Evolutionary conservation across 2,113 vertebrate genomes (phyloP), one percentile per base, ranked within the genome.

Genomic region (Psophia crepitans): DNA sequence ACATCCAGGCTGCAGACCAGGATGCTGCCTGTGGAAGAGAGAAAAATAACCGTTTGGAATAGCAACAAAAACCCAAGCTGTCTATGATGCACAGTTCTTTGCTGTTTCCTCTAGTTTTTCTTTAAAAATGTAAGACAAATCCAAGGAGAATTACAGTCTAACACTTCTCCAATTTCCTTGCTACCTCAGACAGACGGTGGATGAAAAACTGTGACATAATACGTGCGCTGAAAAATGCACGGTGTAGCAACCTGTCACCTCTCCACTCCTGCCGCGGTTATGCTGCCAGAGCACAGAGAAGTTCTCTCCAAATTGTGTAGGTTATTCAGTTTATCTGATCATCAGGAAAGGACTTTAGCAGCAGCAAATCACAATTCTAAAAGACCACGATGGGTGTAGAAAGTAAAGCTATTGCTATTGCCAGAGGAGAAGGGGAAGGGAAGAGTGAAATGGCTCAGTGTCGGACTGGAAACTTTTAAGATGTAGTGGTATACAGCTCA

Each of bases 1-100:
- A 91, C 69, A 79, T 94, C 57, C 12, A 91, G 86, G 81, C 84
- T 96, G 93, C 51, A 80, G 83, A 97, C 33, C 76, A 83, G 87
- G 71, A 61, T 84, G 84, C 39, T 86, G 81, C 80, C 74, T 51
- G 57, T 84, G 88, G 80, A 94, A 71, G 70, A 63, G 54, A 58
- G 87, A 91, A 90, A 95, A 83, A 54, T 11, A 8, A 10, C 51
- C 81, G 53, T 63, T 95, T 80, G 18, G 9, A 73, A 56, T 54
- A 80, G 78, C 43, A 61, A 61, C 71, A 82, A 85, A 88, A 96
- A 49, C 49, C 66, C 65, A 54, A 57, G 49, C n/a, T 69, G 46
- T 9, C 70, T 74, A 12, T 28, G 41, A n/a, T 83, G 44, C 64
- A 33, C 43, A 8, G 24, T 78, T 84, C 22, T 79, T 82, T 49